Base-by-base conservation (phyloP, 1,140 invertebrate genomes). In the Aradophagus sp. region DNA sequence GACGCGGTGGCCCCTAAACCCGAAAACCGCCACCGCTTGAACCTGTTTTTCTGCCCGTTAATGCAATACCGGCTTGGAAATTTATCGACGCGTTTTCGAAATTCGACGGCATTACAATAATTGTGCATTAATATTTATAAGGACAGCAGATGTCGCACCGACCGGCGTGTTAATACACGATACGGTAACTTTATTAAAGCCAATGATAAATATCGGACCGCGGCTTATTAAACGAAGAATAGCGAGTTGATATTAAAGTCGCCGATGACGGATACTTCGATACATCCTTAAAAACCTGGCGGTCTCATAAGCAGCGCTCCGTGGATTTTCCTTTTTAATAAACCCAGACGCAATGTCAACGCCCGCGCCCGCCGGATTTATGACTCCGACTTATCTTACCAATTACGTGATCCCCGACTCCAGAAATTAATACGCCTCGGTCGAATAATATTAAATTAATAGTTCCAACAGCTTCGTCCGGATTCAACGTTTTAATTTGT, bases 241-340 rank as follows among this genome's bases (percentile, higher is more conserved):
- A 29, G 42, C 35, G 44, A 56, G 42, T 48, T 48, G 14, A 56
- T 65, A 65, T 65, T 48, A 56, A 56, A 56, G 48, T 56, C 36
- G 13, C 44, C 31, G 62, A 50, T 50, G 62, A 66, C 62, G 38
- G 50, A 66, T 66, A 65, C 44, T 42, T 50, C 52, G 29, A 56
- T 66, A 44, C 39, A 41, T 56, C 35, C 56, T 56, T 66, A 66
- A 66, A 56, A 66, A 66, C 42, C 11, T 23, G n/a, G n/a, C n/a
- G n/a, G n/a, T n/a, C n/a, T n/a, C n/a, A n/a, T n/a, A n/a, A n/a
- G n/a, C 29, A 15, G 0, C 10, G 38, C 15, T 12, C 27, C 39
- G 62, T 13, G 16, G 34, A 32, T 53, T 53, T 56, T 56, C 52
- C 34, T 26, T 66, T 66, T 66, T 56, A 66, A 66, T 66, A 66